Evolutionary conservation across 1,140 invertebrate species (phyloP).

Genomic region (Bombyx mori): DNA sequence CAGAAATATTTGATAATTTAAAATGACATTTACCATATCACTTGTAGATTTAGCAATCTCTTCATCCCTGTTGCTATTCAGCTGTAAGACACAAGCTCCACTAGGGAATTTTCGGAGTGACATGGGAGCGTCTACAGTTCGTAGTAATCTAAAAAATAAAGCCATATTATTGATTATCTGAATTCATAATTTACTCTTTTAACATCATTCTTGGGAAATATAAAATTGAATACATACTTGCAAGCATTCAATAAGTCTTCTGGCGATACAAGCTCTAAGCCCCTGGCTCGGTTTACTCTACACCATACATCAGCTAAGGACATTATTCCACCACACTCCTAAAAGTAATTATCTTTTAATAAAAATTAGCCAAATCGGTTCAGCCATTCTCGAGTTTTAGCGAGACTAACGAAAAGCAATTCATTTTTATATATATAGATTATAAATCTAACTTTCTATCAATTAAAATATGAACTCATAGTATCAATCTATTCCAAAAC

Average conservation of each 20-base stretch:
- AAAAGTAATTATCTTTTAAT: slow-evolving; percentile 19
- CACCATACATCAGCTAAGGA: slow-evolving; percentile 97
- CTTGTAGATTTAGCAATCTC: slow-evolving; percentile 80
- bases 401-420: too few relatives aligned
- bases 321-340: slow-evolving; percentile 97
- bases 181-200: neutral
- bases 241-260: slow-evolving; percentile 96
- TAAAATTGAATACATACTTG: slow-evolving; percentile 57
- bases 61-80: slow-evolving; percentile 84
- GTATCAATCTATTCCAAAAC: too few relatives aligned
- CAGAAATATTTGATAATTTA: slow-evolving; percentile 20
- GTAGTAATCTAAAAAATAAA: slow-evolving; percentile 59
- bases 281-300: slow-evolving; percentile 91
- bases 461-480: too few relatives aligned
- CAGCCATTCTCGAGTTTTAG: too few relatives aligned
- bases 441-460: too few relatives aligned
- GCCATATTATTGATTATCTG: neutral
- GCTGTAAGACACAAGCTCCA: slow-evolving; percentile 91
- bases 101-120: slow-evolving; percentile 89
- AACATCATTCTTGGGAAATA: neutral
- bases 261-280: slow-evolving; percentile 91
- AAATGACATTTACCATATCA: slow-evolving; percentile 73
- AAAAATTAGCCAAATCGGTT: too few relatives aligned
- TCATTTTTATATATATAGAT: too few relatives aligned
- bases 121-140: slow-evolving; percentile 79